Evolutionary conservation across 2,797 vertebrate species (phyloP).

Genomic region (Melanogrammus aeglefinus): DNA sequence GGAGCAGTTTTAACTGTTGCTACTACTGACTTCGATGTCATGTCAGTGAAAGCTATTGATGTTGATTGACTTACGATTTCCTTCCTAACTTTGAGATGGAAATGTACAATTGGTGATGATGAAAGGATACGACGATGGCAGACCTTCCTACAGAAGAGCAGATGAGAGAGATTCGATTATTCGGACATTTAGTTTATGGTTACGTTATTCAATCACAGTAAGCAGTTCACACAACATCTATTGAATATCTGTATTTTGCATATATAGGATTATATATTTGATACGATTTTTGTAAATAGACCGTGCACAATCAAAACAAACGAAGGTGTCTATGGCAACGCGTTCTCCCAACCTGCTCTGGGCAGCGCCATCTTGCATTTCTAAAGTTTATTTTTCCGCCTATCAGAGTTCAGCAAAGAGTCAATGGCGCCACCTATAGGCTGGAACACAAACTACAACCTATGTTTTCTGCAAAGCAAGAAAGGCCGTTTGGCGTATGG

Average conservation of each 20-base stretch:
- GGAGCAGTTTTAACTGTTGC: not conserved
- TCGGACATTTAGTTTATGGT: no score
- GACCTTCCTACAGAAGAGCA: not conserved
- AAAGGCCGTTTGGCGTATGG: not conserved
- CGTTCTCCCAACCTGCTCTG: constrained; percentile 50
- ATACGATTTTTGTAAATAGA: no score
- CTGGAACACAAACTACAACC: constrained; percentile 15
- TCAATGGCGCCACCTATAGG: constrained; percentile 40
- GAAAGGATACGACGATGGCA: not conserved
- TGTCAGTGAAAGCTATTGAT: not conserved
- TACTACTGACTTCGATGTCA: not conserved
- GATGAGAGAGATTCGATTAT: not conserved
- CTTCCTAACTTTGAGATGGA: not conserved
- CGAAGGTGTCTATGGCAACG: constrained; percentile 59
- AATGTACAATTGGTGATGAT: not conserved
- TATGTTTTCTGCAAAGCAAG: not conserved
- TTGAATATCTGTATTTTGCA: no score
- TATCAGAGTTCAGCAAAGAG: not conserved
- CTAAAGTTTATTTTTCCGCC: not conserved
- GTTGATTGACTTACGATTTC: not conserved
- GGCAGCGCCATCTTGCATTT: constrained; percentile 59
- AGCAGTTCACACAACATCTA: not conserved
- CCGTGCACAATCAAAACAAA: not conserved
- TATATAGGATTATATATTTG: not conserved
- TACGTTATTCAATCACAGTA: no score